Evolutionary conservation across 2,888 invertebrate species (phyloP), one percentile per base, ranked within the genome.

Genomic region (Coenonympha arcania): DNA sequence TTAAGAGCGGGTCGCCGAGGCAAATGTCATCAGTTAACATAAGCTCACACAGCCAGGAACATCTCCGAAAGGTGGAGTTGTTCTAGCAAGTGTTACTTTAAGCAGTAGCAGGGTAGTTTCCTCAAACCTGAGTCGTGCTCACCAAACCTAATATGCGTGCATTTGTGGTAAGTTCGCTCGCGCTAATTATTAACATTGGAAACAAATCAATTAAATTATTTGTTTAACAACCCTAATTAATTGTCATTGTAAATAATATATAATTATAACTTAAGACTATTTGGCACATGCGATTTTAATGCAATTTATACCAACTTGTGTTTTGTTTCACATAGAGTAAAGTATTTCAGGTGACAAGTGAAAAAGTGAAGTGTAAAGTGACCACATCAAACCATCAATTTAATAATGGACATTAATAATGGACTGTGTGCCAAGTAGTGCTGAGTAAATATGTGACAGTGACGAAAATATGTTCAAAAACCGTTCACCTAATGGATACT

Each of bases 1-100:
- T 85, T 86, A 86, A 86, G 84, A 80, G 85, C 85, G 79, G 76
- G 76, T 68, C 76, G 73, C 72, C 71, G 68, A 73, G 69, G 79
- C 74, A 80, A 85, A 83, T 84, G 79, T 81, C 85, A 86, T 86
- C 85, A 86, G 85, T 86, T 76, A 82, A 76, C 80, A 76, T 73
- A 56, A 76, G 75, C 77, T 71, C 77, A 66, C 77, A 68, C 75
- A 62, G 68, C 71, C 72, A 76, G 70, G 78, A 80, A 76, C 84
- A 84, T 83, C 84, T 82, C 80, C 62, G 69, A 63, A 63, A 65
- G 62, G 65, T 63, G 73, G 69, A 70, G 64, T 71, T 73, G 68
- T 71, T 73, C 67, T 63, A 65, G 66, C 62, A 59, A 60, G 69
- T 69, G 41, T 44, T 53, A 56, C 57, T 63, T 59, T 54, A 51